Evolutionary conservation across 2,888 invertebrate genomes (phyloP), one percentile per base, ranked within the genome.

Genomic region (Drosophila kuntzei): DNA sequence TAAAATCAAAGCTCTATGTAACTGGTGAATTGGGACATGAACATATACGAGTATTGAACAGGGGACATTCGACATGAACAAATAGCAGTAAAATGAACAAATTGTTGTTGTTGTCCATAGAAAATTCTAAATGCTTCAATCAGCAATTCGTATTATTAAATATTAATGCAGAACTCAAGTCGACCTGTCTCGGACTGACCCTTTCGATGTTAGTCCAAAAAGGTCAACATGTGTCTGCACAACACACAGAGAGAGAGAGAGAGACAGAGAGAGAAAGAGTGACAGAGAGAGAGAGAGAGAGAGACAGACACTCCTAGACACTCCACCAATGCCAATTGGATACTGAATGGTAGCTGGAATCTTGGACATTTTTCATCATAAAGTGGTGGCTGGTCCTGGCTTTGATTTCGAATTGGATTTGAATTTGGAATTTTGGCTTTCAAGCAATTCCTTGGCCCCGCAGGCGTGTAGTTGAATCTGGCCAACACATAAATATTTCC

Each of bases 141-240:
- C 85, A 90, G 87, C 88, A 87, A 89, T 90, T 90, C 90, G 80
- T 86, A 80, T 87, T 90, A 90, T 90, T 90, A 90, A 90, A 90
- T 90, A 90, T 90, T 90, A 90, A 90, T 88, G 85, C 79, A 70
- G 67, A 88, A 80, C 86, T 89, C 83, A 80, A 79, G 79, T 74
- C 72, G 73, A 76, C 73, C 71, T 80, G 80, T 78, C 73, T 79
- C 79, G 68, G 20, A 71, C 76, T 84, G 84, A 81, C 86, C 85
- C 82, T 88, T 87, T 79, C 75, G 78, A 50, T 74, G 70, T 65
- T 46, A 34, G 63, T 46, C 53, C 66, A 78, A 79, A 83, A 83
- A 74, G 73, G 83, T 71, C 82, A 80, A 67, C 72, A 73, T 74
- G 55, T 71, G 69, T 71, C 50, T 59, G 49, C 43, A 58, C 46